Conservation (phyloP, 1,140 invertebrate species). For the Caenorhabditis tropicalis region DNA sequence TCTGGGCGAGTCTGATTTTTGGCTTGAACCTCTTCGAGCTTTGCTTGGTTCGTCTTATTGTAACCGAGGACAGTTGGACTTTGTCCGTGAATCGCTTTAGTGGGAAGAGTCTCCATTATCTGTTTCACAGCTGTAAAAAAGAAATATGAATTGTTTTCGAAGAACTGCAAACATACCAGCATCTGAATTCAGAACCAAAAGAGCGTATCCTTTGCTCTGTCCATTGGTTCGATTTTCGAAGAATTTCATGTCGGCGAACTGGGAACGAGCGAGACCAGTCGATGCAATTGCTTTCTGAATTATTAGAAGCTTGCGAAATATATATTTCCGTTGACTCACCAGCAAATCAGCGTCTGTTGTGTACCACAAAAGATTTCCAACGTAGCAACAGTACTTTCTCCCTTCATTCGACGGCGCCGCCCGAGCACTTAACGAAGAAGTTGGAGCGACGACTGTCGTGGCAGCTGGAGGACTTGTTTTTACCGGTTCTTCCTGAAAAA, state of each 20-base stretch:
- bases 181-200: conserved; percentile 89
- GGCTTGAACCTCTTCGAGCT: conserved; percentile 75
- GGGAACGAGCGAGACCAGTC: neutral
- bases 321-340: neutral
- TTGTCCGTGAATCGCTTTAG: conserved; percentile 88
- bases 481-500: neutral
- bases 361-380: conserved; percentile 72
- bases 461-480: neutral
- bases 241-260: conserved; percentile 93
- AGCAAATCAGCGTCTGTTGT: conserved; percentile 68
- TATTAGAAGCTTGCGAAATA: neutral
- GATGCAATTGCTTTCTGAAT: conserved; percentile 15
- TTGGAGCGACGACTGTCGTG: neutral
- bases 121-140: conserved; percentile 78
- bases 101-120: conserved; percentile 88
- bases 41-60: conserved; percentile 85
- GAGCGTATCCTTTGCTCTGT: conserved; percentile 95
- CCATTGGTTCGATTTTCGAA: conserved; percentile 99
- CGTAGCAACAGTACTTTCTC: conserved; percentile 67
- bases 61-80: conserved; percentile 90
- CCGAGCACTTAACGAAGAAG: neutral
- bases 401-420: conserved; percentile 37
- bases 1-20: conserved; percentile 67
- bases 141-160: too few species aligned
- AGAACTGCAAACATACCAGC: too few species aligned